Conservation (phyloP, 2,888 invertebrate species). For the Campaea margaritaria region DNA sequence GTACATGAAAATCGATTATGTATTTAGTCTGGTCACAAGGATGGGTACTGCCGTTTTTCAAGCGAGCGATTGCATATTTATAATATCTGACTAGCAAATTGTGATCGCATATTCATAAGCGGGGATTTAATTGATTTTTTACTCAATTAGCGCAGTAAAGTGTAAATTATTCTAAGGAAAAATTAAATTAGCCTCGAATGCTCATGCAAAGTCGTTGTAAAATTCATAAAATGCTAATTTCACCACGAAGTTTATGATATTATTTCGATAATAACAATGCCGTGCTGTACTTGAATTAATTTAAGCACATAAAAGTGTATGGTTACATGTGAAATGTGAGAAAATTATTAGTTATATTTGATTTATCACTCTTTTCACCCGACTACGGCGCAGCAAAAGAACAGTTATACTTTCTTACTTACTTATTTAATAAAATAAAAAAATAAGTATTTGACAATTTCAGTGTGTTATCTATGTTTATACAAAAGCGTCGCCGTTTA, state of each 20-base stretch:
- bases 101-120: constrained; percentile 26
- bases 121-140: constrained; percentile 22
- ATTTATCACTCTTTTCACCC: too few species aligned
- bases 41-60: not conserved
- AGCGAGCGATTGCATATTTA: constrained; percentile 22
- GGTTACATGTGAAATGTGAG: too few species aligned
- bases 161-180: constrained; percentile 26
- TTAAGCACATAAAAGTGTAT: constrained; percentile 24
- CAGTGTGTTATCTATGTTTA: not conserved
- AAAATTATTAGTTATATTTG: not conserved
- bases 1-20: too few species aligned
- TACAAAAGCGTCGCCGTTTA: too few species aligned
- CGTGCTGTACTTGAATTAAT: constrained; percentile 51
- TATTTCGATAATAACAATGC: constrained; percentile 42
- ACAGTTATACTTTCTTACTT: not conserved
- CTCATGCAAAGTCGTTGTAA: constrained; percentile 38
- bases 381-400: constrained; percentile 6
- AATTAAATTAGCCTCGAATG: constrained; percentile 31
- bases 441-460: not conserved
- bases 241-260: constrained; percentile 44
- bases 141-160: constrained; percentile 21
- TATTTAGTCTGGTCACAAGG: not conserved
- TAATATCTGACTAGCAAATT: constrained; percentile 10
- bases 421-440: too few species aligned
- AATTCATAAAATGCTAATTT: constrained; percentile 41